These are phyloP conservation scores for Cacoxenus indagator DNA, from an alignment of 2,888 invertebrate genomes.

Conservation along the genomic window DNA sequence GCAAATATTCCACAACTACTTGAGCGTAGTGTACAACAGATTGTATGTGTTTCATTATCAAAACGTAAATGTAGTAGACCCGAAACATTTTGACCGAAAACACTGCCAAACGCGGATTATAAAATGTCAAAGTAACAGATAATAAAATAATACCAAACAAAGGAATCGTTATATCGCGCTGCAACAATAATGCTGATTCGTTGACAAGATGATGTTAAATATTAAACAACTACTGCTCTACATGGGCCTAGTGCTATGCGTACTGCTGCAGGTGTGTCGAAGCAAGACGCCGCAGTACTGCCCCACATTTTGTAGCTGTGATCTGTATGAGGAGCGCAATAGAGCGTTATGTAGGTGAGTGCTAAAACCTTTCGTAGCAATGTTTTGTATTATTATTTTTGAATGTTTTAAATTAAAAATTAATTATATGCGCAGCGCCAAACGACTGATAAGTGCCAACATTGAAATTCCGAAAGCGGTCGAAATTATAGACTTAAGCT, in stretches of 20 bases:
- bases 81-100: background rate
- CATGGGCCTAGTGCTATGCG: slow-evolving; percentile 52
- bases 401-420: slow-evolving; percentile 3
- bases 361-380: background rate
- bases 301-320: slow-evolving; percentile 65
- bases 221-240: slow-evolving; percentile 54
- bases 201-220: slow-evolving; percentile 15
- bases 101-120: background rate
- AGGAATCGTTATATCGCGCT: background rate
- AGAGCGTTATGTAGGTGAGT: slow-evolving; percentile 67
- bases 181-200: background rate
- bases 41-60: background rate
- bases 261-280: slow-evolving; percentile 51
- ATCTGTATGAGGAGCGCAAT: slow-evolving; percentile 59
- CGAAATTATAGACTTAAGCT: slow-evolving; percentile 75
- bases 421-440: slow-evolving; percentile 67
- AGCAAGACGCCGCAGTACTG: slow-evolving; percentile 56
- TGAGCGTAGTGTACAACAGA: background rate
- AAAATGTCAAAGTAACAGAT: background rate
- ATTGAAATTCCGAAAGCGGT: slow-evolving; percentile 75
- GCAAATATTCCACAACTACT: background rate
- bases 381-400: no score
- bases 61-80: background rate
- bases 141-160: background rate
- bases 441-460: slow-evolving; percentile 74